phyloP scores from a whole-genome alignment of 1,140 invertebrate species.

The Phortica variegata region DNA sequence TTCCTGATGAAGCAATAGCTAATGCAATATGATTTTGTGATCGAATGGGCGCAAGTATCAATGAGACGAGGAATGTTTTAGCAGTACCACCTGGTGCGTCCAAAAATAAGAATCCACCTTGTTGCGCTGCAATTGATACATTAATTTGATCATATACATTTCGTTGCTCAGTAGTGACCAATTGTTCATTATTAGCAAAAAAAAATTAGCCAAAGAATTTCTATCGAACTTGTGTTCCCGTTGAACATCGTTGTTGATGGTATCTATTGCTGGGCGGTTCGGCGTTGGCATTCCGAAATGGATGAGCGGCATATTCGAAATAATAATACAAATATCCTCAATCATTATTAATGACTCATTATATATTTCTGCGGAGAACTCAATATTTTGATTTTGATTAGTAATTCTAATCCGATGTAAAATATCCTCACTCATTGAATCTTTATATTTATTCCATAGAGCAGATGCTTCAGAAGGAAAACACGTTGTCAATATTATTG shows the following conservation, averaged over 20 bases:
- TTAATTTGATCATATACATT: slow-evolving; percentile 53
- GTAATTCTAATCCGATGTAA: slow-evolving; percentile 23
- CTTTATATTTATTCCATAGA: slow-evolving; percentile 54
- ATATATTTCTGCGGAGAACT: slow-evolving; percentile 28
- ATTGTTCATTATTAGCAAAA: slow-evolving; percentile 40
- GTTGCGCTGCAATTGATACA: slow-evolving; percentile 32
- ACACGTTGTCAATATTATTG: slow-evolving; percentile 52
- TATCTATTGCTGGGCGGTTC: slow-evolving; percentile 31
- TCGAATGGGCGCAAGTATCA: neutral
- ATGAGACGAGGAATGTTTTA: neutral
- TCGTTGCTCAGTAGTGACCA: slow-evolving; percentile 45
- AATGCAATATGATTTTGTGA: slow-evolving; percentile 1
- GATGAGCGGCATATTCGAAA: neutral
- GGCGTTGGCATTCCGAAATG: slow-evolving; percentile 24
- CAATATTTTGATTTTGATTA: slow-evolving; percentile 17
- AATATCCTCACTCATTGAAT: slow-evolving; percentile 48
- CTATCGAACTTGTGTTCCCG: slow-evolving; percentile 19
- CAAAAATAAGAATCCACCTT: slow-evolving; percentile 13
- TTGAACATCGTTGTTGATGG: slow-evolving; percentile 11
- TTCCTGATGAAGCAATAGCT: slow-evolving; percentile 3
- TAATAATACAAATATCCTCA: slow-evolving; percentile 31
- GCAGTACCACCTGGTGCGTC: neutral
- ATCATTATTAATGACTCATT: slow-evolving; percentile 43
- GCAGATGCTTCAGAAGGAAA: slow-evolving; percentile 41
- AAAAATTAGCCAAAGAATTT: slow-evolving; percentile 21